Percentiles rank a stretch among this genome's conserved stretches.
Conservation (phyloP, 2,888 invertebrate species). For the Julus scanicus region DNA sequence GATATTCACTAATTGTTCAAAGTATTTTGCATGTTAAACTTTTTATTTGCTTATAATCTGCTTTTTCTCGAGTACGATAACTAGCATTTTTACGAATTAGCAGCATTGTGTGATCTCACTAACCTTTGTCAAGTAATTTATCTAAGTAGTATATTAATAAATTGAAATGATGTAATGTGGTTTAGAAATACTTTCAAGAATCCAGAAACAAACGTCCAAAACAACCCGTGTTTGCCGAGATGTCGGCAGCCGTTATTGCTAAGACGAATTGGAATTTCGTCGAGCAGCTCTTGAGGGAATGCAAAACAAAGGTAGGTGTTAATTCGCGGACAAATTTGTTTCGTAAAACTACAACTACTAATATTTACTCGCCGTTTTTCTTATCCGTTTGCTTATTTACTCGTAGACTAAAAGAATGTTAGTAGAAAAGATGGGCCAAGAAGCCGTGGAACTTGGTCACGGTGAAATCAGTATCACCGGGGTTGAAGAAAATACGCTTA, state of each 20-base stretch:
- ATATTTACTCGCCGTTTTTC: neutral
- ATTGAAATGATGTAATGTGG: neutral
- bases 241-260: conserved; percentile 84
- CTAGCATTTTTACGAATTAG: neutral
- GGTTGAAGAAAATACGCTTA: conserved; percentile 97
- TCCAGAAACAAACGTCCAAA: conserved; percentile 63
- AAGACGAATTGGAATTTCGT: conserved; percentile 99
- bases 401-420: conserved; percentile 95
- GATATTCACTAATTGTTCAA: too few species aligned
- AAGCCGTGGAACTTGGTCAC: conserved; percentile 93
- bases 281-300: conserved; percentile 91
- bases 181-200: conserved; percentile 66
- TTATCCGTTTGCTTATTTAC: neutral
- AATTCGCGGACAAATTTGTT: neutral
- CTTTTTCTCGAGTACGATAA: too few species aligned
- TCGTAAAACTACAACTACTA: neutral
- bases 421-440: conserved; percentile 98
- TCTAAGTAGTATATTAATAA: neutral
- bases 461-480: conserved; percentile 76
- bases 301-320: conserved; percentile 61
- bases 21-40: too few species aligned
- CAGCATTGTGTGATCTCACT: neutral
- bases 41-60: too few species aligned
- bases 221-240: conserved; percentile 63
- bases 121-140: neutral